Percentiles rank a stretch among this genome's conserved stretches.
phyloP scores from a whole-genome alignment of 2,113 vertebrate genomes.

The Fulica atra region DNA sequence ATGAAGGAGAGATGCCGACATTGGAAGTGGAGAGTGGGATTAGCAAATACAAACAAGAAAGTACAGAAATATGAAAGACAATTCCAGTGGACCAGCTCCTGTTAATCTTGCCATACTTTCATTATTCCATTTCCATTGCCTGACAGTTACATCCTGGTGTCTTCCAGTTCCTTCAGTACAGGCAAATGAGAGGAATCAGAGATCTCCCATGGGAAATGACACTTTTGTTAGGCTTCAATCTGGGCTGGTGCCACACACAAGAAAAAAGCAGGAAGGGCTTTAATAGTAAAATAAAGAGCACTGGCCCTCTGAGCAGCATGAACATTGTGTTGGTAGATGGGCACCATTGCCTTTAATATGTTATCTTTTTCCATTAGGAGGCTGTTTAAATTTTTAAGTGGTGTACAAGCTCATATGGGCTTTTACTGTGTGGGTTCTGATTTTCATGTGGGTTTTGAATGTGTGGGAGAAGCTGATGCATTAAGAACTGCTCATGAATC shows the following conservation, averaged over 20 bases:
- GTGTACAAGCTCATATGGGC: neutral
- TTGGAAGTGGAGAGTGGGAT: neutral
- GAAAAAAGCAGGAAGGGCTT: neutral
- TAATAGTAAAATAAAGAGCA: neutral
- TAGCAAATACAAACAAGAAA: neutral
- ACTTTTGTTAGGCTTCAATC: neutral
- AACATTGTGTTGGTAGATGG: neutral
- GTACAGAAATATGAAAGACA: neutral
- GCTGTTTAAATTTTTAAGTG: conserved; percentile 16
- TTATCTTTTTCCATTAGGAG: neutral
- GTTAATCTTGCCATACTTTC: neutral
- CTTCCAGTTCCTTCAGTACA: neutral
- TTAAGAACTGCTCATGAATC: conserved; percentile 56
- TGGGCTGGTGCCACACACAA: neutral
- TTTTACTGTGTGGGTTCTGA: neutral
- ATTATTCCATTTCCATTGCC: neutral
- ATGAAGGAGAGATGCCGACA: neutral
- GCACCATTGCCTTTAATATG: neutral
- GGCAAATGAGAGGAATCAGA: neutral
- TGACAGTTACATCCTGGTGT: neutral
- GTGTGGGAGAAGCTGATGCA: conserved; percentile 6
- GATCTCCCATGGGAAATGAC: neutral
- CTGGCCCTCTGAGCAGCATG: neutral
- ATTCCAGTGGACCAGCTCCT: neutral
- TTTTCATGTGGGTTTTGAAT: conserved; percentile 33